Percentiles rank a stretch among this genome's conserved stretches.
Conservation (phyloP, 2,797 vertebrate genomes). For the Pantherophis vulpinus region DNA sequence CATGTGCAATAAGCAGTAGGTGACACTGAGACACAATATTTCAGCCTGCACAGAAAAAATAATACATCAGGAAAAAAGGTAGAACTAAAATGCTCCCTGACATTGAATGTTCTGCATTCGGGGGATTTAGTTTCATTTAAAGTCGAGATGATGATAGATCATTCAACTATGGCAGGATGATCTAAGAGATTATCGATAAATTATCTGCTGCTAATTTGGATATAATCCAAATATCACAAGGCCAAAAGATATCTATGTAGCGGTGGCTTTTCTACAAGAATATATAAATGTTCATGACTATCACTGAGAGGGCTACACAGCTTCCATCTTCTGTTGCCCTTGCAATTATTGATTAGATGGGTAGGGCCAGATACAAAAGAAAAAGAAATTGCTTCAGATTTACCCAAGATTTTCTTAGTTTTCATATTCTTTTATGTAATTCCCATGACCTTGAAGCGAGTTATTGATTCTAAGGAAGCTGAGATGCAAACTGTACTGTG, state of each 20-base stretch:
- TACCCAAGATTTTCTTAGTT: background rate
- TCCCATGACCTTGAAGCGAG: background rate
- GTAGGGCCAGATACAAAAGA: background rate
- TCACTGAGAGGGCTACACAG: background rate
- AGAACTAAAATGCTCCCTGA: background rate
- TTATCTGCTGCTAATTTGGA: background rate
- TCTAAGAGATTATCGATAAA: background rate
- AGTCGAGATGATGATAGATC: background rate
- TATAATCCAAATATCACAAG: background rate
- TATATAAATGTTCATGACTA: background rate
- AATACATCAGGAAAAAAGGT: background rate
- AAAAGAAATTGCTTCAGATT: no score
- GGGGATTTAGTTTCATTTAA: background rate
- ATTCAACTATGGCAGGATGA: background rate
- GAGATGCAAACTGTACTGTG: background rate
- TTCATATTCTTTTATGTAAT: background rate
- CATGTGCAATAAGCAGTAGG: background rate
- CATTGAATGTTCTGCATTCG: background rate
- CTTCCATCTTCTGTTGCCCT: background rate
- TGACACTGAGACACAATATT: background rate
- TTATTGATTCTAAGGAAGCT: background rate
- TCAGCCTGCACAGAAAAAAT: background rate
- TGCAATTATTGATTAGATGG: background rate
- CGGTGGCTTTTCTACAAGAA: background rate
- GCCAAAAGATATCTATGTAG: background rate